Base-by-base conservation (phyloP, 2,888 invertebrate genomes). In the Drosophila demipolita region DNA sequence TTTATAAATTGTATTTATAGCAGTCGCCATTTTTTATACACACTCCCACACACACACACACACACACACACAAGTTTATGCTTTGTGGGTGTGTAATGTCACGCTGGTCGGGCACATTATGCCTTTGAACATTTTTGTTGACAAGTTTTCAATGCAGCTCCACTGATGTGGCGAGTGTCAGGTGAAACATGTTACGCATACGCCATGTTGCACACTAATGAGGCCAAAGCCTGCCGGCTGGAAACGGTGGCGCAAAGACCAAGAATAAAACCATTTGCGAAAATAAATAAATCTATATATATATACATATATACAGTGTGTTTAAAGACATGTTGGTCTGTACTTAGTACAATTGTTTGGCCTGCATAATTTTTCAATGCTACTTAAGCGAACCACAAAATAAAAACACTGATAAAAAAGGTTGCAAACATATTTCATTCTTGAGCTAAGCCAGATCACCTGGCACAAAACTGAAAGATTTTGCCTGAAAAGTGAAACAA, bases 1-100 rank as follows among this genome's bases (percentile, higher is more conserved):
- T 64, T 69, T 89, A 87, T 79, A 89, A 84, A 89, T 87, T 76
- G 76, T 89, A 87, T 84, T 85, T 84, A 87, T 89, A 74, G 80
- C 73, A 76, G 72, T 70, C 36, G 66, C 83, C 73, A 82, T 84
- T 73, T 84, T 76, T 75, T 38, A 53, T 38, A 5, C 40, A 29
- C 38, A 55, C 59, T 59, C 50, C 53, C 48, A 52, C 45, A 52
- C 58, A 42, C 36, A 66, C 20, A 38, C 32, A 66, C 20, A 38
- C 32, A 58, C 45, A 40, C 12, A 50, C 15, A 23, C 11, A 9
- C 26, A 36, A 9, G 40, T 57, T 11, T 20, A 42, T 6, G 40
- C 45, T 55, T 55, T 70, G 83, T 72, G 83, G 82, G 84, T 62
- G 88, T 83, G 68, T 76, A 72, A 73, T 86, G 82, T 88, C 82